Base-by-base conservation (phyloP, 2,113 vertebrate species). In the Rhodinocichla rosea region DNA sequence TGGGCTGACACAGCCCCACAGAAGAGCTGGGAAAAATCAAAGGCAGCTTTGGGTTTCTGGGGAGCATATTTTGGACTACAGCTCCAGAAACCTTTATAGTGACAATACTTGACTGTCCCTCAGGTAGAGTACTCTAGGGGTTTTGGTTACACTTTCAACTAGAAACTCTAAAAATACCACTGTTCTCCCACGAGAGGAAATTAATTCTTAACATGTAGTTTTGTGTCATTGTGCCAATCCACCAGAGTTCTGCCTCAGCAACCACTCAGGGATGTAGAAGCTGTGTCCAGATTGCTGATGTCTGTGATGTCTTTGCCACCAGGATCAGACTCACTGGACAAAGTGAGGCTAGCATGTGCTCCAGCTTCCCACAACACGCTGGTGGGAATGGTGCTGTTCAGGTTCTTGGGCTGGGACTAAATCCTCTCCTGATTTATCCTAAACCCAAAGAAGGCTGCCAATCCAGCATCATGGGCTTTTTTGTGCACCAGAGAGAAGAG, bases 191-290 rank as follows among this genome's bases (percentile, higher is more conserved):
- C 0, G 3, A 81, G 15, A 70, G 7, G 22, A 59, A 85, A 88
- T 53, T 15, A 1, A 45, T 92, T 85, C 23, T 45, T 50, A 42
- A 62, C 1, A 2, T 11, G 6, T 47, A 40, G 35, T 45, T 75
- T 26, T 64, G 33, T 1, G 2, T 27, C 32, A n/a, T 23, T 0
- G 1, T 37, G 52, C 11, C 8, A 17, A 8, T 44, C 37, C 67
- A 68, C 20, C 30, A 27, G 15, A 71, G 12, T 19, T 89, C 69
- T 92, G 30, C 11, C 49, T 68, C 35, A 55, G n/a, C 0, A 4
- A 4, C 64, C 30, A 33, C 59, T 67, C 27, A 39, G 73, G 30
- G 63, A 35, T 24, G 28, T 20, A 22, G 62, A 64, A 85, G 13
- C 6, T 22, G 22, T 44, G 56, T 57, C 15, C 23, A 57, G 26